Evolutionary conservation across 92 coral and sea anemone species (phyloP), one percentile per base, ranked within the genome.

Genomic region (Meandrina meandrites): DNA sequence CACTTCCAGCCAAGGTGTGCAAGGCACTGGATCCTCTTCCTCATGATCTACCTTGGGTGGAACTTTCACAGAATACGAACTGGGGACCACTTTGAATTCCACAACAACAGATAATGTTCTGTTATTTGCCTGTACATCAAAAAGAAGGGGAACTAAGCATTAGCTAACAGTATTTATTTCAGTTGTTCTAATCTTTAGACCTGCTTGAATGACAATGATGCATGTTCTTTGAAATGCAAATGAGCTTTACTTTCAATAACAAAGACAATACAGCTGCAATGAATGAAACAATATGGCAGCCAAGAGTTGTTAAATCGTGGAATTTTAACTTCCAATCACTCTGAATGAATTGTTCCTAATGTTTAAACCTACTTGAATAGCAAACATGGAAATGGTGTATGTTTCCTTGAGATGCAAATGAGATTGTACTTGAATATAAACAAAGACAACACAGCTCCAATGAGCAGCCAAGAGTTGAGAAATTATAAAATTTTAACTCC

Each of bases 21-120:
- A 8, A 13, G 79, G 79, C 69, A 83, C 34, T 83, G 78, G 78
- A 71, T 83, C 87, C 56, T 83, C 68, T 8, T 36, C 87, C 36
- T 69, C 66, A 72, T 83, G 48, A 34, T 72, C 78, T 13, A 42
- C 31, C 47, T 83, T 83, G 18, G 87, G 87, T 51, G 32, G 21
- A 19, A 50, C 56, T 37, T 64, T 83, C 35, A 83, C 70, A 17
- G 34, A 57, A 83, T 68, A 73, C 69, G 87, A 83, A 76, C 48
- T 76, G 28, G 78, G 80, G 17, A 71, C 67, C 56, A 72, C 70
- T 48, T 83, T 27, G 69, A 72, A 72, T 22, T 83, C 87, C 18
- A 83, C 87, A 34, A 83, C 79, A 58, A 83, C 79, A 69, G 87
- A n/a, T 50, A 82, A 62, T 47, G 48, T 83, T 40, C 69, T 83